Conservation (phyloP, 2,113 vertebrate species). For the Indicator indicator region DNA sequence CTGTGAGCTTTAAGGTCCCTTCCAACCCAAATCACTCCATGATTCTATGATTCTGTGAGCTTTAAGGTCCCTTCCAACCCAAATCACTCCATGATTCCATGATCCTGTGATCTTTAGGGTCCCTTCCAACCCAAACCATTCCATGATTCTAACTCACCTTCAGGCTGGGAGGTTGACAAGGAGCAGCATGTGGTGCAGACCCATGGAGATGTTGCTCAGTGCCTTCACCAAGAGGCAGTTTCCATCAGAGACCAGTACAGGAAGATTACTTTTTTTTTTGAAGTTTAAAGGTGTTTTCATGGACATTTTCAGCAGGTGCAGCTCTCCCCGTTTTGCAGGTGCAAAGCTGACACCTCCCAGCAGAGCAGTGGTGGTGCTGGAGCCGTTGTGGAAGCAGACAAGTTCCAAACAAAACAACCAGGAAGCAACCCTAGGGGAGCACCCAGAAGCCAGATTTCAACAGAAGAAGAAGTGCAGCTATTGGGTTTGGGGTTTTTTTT, state of each 20-base stretch:
- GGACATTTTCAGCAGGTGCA: background rate
- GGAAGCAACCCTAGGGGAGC: background rate
- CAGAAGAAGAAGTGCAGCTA: background rate
- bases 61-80: too few relatives aligned
- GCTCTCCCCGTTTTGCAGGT: fast-evolving
- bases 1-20: too few relatives aligned
- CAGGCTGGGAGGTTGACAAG: too few relatives aligned
- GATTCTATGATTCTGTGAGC: too few relatives aligned
- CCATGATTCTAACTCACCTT: too few relatives aligned
- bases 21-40: too few relatives aligned
- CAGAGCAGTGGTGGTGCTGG: fast-evolving
- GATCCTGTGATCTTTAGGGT: too few relatives aligned
- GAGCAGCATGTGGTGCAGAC: too few relatives aligned
- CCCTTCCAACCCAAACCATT: too few relatives aligned
- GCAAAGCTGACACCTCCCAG: background rate
- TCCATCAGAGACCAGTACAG: background rate
- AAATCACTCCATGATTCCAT: too few relatives aligned
- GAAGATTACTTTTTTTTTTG: background rate
- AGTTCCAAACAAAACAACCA: background rate
- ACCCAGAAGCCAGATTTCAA: background rate
- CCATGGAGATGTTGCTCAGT: background rate
- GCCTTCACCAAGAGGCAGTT: background rate
- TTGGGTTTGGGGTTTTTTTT: background rate
- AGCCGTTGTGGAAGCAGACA: background rate
- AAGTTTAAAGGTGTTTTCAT: background rate